Base-by-base conservation (phyloP, 2,797 vertebrate species). In the Chlorospingus semifuscus region DNA sequence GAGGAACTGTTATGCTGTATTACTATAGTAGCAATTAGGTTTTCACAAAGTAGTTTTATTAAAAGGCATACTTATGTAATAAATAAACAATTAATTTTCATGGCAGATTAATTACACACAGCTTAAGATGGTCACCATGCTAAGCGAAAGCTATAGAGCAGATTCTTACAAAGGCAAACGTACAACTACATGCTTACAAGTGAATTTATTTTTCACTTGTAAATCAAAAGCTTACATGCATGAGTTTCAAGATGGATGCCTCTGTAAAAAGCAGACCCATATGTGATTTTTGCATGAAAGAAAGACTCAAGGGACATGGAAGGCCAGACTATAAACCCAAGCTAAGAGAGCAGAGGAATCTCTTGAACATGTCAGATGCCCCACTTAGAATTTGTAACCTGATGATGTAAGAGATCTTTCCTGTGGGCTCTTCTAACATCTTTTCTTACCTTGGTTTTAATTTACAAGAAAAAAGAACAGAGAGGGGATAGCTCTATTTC, bases 1-100 rank as follows among this genome's bases (percentile, higher is more conserved):
- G 98, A 98, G 98, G 98, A 98, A 98, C 98, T 98, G 98, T 97
- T 98, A 97, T 98, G 98, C 97, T 98, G 98, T 99, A 98, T 98
- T 98, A 98, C 98, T 97, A 97, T 96, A 97, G 95, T 94, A 94
- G 97, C 97, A 98, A 98, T 98, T 98, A 98, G 94, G 94, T 97
- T 96, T 98, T 97, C 97, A 97, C 96, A 97, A 97, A 97, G 97
- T 96, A 95, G 36, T 97, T 98, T 98, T 98, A 98, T 97, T 98
- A 98, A 98, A 98, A 97, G 94, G 92, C 91, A 79, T 96, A 93
- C 96, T 98, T 97, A 97, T 6, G 20, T 97, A 97, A 98, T 97
- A 97, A 97, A 98, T 98, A 98, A 98, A 98, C 96, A 88, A 95
- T 95, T 97, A 97, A 97, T 98, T 98, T 97, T 94, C 93, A 50